Evolutionary conservation across 1,140 invertebrate species (phyloP).

Genomic region (Anastrepha obliqua): DNA sequence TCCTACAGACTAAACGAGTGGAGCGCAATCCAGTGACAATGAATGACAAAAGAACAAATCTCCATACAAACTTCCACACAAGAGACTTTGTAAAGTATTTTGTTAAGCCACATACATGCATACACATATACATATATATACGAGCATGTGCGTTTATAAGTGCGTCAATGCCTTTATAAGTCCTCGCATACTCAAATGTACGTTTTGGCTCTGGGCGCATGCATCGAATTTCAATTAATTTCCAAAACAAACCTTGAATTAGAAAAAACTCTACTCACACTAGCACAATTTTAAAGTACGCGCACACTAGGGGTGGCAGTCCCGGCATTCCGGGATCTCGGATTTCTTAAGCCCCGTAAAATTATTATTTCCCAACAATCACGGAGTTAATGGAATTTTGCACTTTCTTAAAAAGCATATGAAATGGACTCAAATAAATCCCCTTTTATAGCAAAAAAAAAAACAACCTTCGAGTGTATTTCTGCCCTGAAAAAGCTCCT

Average conservation of each 20-base stretch:
- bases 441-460: too few relatives aligned
- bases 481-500: too few relatives aligned
- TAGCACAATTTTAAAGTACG: background rate
- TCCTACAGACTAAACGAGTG: conserved; percentile 17
- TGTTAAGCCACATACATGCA: background rate
- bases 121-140: background rate
- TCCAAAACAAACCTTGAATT: background rate
- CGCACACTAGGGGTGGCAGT: background rate
- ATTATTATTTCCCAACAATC: too few relatives aligned
- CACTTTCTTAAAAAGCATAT: too few relatives aligned
- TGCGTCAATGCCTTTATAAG: background rate
- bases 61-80: too few relatives aligned
- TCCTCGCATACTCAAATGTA: background rate
- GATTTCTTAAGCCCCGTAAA: too few relatives aligned
- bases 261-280: background rate
- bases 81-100: too few relatives aligned
- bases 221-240: conserved; percentile 15
- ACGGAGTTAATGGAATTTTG: too few relatives aligned
- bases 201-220: background rate
- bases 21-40: background rate
- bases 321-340: too few relatives aligned
- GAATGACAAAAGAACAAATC: background rate
- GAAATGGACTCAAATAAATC: too few relatives aligned
- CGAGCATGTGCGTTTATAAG: background rate
- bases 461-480: too few relatives aligned